phyloP scores from a whole-genome alignment of 2,113 vertebrate genomes.

The Paedocypris sp. region DNA sequence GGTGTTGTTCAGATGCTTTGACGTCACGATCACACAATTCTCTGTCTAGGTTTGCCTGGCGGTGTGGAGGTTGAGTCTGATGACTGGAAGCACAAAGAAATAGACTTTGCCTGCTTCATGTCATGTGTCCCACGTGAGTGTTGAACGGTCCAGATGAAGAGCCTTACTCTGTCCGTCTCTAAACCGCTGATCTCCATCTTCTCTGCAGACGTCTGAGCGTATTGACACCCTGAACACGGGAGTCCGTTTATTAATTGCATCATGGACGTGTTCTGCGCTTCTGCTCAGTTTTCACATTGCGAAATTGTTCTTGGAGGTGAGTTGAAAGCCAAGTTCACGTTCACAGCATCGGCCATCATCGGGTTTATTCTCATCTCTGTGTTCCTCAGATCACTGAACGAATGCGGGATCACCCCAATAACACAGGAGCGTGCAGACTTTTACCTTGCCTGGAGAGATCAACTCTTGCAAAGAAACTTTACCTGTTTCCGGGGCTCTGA shows the following conservation, averaged over 20 bases:
- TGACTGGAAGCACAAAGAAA: not conserved
- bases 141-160: not conserved
- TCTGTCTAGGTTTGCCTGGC: fast-evolving
- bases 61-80: not conserved
- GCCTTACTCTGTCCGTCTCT: too few species aligned
- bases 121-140: not conserved
- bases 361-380: too few species aligned
- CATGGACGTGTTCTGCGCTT: not conserved
- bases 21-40: not conserved
- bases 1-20: not conserved
- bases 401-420: not conserved
- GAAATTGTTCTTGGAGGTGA: not conserved
- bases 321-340: not conserved
- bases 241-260: not conserved
- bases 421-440: fast-evolving
- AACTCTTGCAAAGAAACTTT: not conserved
- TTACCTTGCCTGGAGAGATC: not conserved
- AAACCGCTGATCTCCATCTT: not conserved
- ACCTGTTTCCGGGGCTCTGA: not conserved
- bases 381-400: not conserved
- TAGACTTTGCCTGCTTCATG: not conserved
- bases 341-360: not conserved
- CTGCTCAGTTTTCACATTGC: not conserved
- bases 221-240: fast-evolving
- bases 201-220: not conserved